These are phyloP conservation scores for Eupelmus urozonus DNA, from an alignment of 2,888 invertebrate species.

Conservation along the genomic window DNA sequence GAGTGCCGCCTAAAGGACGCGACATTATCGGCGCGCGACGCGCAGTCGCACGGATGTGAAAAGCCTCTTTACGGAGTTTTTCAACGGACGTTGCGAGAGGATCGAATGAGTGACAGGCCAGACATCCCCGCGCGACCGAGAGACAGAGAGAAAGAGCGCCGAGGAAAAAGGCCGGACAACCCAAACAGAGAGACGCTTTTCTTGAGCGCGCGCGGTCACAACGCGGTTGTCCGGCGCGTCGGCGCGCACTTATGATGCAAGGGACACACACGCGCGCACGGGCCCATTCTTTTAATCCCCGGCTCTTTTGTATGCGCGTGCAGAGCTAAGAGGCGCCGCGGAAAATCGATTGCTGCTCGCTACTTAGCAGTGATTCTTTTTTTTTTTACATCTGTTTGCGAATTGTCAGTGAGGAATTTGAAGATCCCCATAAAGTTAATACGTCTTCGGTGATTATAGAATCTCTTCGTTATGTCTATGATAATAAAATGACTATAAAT, in stretches of 20 bases:
- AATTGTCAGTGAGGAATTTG: not conserved
- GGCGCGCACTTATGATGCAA: slow-evolving; percentile 49
- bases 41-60: slow-evolving; percentile 56
- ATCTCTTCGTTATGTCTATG: not conserved
- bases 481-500: no score
- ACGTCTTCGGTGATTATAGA: slow-evolving; percentile 36
- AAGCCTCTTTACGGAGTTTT: slow-evolving; percentile 70
- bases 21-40: slow-evolving; percentile 11
- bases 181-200: no score
- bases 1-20: slow-evolving; percentile 28
- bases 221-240: slow-evolving; percentile 25
- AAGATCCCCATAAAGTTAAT: no score
- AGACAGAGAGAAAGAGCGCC: not conserved
- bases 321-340: slow-evolving; percentile 4
- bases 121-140: not conserved
- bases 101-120: slow-evolving; percentile 60
- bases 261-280: slow-evolving; percentile 14
- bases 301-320: slow-evolving; percentile 37
- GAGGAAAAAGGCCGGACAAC: not conserved
- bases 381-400: not conserved
- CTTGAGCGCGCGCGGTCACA: slow-evolving; percentile 1
- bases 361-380: not conserved
- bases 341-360: slow-evolving; percentile 41
- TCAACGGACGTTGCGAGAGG: slow-evolving; percentile 67
- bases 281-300: slow-evolving; percentile 34